Base-by-base conservation (phyloP, 2,888 invertebrate species). In the Chirona hameri region DNA sequence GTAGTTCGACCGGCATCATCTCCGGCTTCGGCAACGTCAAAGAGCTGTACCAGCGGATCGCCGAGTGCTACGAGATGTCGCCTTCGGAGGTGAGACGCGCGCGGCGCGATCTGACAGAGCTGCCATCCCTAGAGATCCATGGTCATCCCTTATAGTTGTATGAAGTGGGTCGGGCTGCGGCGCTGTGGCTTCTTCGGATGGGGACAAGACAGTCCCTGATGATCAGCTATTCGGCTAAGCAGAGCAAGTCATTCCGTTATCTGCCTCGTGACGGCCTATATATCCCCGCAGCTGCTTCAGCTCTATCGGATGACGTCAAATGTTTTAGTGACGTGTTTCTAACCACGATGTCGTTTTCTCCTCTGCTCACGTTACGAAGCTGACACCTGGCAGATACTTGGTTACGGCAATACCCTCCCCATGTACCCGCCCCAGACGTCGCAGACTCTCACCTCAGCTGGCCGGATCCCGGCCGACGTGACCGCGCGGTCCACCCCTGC, bases 21-120 rank as follows among this genome's bases (percentile, higher is more conserved):
- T 95, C 96, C 0, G 97, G 97, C 84, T 98, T 99, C 89, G 93
- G 95, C 79, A 98, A 97, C 88, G 97, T 98, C 81, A 94, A 94
- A 87, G 98, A 99, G 88, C 90, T 99, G 27, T 99, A 99, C 88
- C 93, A 94, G 88, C 97, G 97, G 89, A 97, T 98, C 86, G 96
- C 97, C 60, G 96, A 97, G 87, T 95, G 95, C 88, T 96, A 95
- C 88, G 94, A 95, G 85, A 92, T 96, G 86, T 90, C 92, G 21
- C 89, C 92, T 3, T 91, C 92, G 82, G 95, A 96, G 88, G 95
- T 95, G 88, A 91, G 92, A 2, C 24, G 9, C 65, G 27, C 60
- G 21, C 24, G n/a, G 18, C 9, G 21, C 4, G 60, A 9, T 60
- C 60, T 7, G 18, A 7, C 7, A 39, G 39, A 24, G 60, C n/a